These are phyloP conservation scores for Monarcha castaneiventris DNA, from an alignment of 2,113 vertebrate genomes.

Conservation along the genomic window DNA sequence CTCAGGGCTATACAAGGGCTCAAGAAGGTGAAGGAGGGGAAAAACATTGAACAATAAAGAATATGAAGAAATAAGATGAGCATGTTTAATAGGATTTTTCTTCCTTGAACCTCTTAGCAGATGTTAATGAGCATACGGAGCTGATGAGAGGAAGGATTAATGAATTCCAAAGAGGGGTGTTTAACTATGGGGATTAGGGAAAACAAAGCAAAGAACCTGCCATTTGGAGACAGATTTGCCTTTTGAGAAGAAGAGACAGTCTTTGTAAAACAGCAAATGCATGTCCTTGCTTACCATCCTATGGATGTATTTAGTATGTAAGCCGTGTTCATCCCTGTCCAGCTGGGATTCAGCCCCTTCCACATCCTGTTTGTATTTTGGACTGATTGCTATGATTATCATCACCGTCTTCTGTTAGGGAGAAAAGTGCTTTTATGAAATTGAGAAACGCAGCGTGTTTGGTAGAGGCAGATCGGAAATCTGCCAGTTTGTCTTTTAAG, in stretches of 20 bases:
- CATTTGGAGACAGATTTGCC: conserved; percentile 26
- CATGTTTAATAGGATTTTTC: conserved; percentile 48
- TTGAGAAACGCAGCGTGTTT: conserved; percentile 44
- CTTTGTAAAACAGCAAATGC: conserved; percentile 41
- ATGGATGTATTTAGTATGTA: conserved; percentile 97
- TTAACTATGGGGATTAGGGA: conserved; percentile 60
- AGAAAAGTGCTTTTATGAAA: conserved; percentile 70
- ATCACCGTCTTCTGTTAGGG: conserved; percentile 89
- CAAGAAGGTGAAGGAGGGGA: background rate
- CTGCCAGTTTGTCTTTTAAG: conserved; percentile 66
- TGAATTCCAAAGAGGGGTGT: conserved; percentile 57
- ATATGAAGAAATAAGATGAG: conserved; percentile 34
- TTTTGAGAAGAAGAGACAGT: background rate
- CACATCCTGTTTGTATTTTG: conserved; percentile 92
- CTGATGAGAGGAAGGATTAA: conserved; percentile 61
- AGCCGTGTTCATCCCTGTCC: conserved; percentile 86
- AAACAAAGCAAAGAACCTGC: conserved; percentile 57
- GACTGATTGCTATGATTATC: conserved; percentile 96
- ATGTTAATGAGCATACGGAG: conserved; percentile 42
- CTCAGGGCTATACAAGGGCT: background rate
- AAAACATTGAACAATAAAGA: background rate
- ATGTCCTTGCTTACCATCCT: conserved; percentile 83
- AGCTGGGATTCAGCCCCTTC: conserved; percentile 84
- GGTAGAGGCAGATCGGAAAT: conserved; percentile 65
- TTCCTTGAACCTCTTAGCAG: conserved; percentile 57